Percentiles rank a stretch among this genome's conserved stretches.
Evolutionary conservation across 2,888 invertebrate genomes (phyloP).

Genomic region (Dermolepida albohirtum): DNA sequence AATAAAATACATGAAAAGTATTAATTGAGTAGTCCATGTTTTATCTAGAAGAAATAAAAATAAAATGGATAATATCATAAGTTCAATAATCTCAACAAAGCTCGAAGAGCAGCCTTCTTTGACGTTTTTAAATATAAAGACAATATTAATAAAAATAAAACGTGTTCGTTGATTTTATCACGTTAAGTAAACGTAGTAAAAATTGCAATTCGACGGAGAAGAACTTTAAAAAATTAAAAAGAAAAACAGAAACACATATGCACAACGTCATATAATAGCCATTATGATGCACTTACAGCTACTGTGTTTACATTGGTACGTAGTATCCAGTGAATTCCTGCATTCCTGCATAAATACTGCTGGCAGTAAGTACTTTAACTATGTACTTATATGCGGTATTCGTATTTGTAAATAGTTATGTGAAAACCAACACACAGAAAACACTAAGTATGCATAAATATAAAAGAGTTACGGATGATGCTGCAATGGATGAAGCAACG

Average conservation of each 20-base stretch:
- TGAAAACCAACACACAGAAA: too few species aligned
- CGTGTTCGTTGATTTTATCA: too few species aligned
- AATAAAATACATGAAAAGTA: too few species aligned
- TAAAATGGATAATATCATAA: too few species aligned
- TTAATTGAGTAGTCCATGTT: too few species aligned
- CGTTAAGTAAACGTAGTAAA: not conserved
- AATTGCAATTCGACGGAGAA: not conserved
- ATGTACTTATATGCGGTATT: not conserved
- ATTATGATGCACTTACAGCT: slow-evolving; percentile 47
- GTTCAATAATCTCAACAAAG: too few species aligned
- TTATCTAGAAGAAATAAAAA: too few species aligned
- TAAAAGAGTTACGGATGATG: not conserved
- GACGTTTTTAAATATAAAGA: too few species aligned
- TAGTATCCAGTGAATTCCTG: slow-evolving; percentile 47
- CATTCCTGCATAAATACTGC: slow-evolving; percentile 50
- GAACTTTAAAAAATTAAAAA: slow-evolving; percentile 29
- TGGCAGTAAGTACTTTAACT: slow-evolving; percentile 8
- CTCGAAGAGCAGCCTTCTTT: too few species aligned
- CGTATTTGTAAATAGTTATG: too few species aligned
- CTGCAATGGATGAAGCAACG: too few species aligned
- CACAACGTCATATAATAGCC: slow-evolving; percentile 43
- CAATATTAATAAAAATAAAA: too few species aligned
- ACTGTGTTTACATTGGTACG: slow-evolving; percentile 47
- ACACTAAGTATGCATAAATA: not conserved
- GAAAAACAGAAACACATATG: not conserved